Percentiles rank a stretch among this genome's conserved stretches.
Conservation (phyloP, 2,113 vertebrate genomes). For the Bubo blakistoni region DNA sequence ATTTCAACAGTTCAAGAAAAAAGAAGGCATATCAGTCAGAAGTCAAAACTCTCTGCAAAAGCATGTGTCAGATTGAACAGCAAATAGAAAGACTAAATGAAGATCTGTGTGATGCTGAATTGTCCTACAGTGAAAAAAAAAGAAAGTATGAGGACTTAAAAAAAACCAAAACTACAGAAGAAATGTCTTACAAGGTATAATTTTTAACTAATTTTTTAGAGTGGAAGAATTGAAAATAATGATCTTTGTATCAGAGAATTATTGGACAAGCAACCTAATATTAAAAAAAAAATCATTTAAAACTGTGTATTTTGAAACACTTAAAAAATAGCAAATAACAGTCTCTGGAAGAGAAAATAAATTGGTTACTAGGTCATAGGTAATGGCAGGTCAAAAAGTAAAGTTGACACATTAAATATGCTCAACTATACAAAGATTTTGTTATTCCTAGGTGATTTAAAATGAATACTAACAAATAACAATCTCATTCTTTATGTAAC, state of each 20-base stretch:
- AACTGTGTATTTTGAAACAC: not conserved
- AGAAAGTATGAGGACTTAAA: conserved; percentile 66
- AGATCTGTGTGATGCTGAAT: conserved; percentile 61
- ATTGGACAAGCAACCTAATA: not conserved
- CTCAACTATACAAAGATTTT: not conserved
- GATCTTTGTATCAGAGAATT: not conserved
- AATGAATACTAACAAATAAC: not conserved
- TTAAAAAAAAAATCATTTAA: not conserved
- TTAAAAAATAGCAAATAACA: not conserved
- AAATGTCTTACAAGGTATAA: conserved; percentile 64
- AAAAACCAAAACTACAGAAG: conserved; percentile 24
- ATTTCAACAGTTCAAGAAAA: conserved; percentile 50
- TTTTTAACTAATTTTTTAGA: not conserved
- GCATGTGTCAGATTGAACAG: conserved; percentile 67
- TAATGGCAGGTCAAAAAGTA: not conserved
- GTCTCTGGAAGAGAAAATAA: not conserved
- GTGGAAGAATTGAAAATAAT: not conserved
- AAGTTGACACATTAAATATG: not conserved
- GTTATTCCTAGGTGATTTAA: not conserved
- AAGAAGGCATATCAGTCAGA: conserved; percentile 2
- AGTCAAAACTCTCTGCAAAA: conserved; percentile 56
- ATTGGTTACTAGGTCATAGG: not conserved
- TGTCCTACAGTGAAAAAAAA: conserved; percentile 58
- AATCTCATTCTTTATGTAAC: not conserved
- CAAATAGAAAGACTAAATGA: conserved; percentile 67